Conservation (phyloP, 1,140 invertebrate species). For the Phymorhynchus buccinoides region DNA sequence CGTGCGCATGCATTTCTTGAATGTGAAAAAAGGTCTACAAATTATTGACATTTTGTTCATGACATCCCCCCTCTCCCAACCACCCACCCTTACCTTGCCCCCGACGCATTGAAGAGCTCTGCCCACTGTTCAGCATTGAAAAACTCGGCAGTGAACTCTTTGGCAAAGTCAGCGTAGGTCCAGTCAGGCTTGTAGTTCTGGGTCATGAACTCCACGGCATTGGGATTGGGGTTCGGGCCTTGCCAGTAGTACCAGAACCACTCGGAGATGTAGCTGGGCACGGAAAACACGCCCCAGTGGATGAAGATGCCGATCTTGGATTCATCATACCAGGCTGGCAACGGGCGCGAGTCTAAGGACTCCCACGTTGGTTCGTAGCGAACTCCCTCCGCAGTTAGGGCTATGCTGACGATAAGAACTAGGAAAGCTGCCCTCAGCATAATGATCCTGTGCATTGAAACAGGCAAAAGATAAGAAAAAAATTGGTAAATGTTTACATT, state of each 20-base stretch:
- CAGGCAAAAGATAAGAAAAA: too few relatives aligned
- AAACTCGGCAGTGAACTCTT: constrained; percentile 57
- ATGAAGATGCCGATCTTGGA: constrained; percentile 72
- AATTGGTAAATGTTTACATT: too few relatives aligned
- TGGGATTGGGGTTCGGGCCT: constrained; percentile 15
- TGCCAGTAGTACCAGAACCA: constrained; percentile 64
- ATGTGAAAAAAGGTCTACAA: too few relatives aligned
- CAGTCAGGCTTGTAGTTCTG: constrained; percentile 60
- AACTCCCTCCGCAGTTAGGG: not conserved
- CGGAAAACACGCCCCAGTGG: constrained; percentile 71
- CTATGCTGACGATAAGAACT: too few relatives aligned
- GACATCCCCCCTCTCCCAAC: too few relatives aligned
- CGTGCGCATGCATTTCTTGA: too few relatives aligned
- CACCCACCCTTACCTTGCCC: constrained; percentile 54
- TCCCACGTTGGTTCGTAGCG: constrained; percentile 59
- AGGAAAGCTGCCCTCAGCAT: too few relatives aligned
- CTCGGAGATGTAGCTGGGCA: constrained; percentile 63
- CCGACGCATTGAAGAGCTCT: constrained; percentile 58
- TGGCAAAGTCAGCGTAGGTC: constrained; percentile 64
- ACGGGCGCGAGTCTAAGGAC: constrained; percentile 66
- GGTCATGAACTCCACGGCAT: constrained; percentile 59
- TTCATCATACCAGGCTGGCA: constrained; percentile 71
- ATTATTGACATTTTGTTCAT: too few relatives aligned
- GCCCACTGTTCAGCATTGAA: constrained; percentile 61
- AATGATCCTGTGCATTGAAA: too few relatives aligned